Conservation (phyloP, 2,113 vertebrate genomes). For the Sylvietta virens region DNA sequence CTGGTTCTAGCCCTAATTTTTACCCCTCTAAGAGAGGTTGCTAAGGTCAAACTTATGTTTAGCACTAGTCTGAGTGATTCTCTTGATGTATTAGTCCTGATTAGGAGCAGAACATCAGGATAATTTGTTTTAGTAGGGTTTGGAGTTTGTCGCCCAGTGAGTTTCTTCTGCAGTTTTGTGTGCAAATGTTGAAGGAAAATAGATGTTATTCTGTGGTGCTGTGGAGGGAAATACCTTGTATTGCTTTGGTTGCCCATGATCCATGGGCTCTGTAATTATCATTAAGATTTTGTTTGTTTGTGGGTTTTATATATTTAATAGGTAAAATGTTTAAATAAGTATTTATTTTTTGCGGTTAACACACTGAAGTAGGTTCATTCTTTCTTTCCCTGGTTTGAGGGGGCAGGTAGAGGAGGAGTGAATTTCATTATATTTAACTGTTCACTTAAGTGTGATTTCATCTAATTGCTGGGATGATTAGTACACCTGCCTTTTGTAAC, state of each 20-base stretch:
- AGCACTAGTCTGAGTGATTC: not conserved
- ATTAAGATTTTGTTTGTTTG: not conserved
- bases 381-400: rapidly evolving
- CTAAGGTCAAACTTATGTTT: not conserved
- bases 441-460: not conserved
- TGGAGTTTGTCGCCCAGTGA: not conserved
- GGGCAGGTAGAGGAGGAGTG: not conserved
- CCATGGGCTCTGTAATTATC: not conserved
- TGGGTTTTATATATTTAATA: not conserved
- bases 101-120: not conserved
- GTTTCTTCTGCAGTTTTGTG: not conserved
- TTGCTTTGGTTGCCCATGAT: not conserved
- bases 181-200: not conserved
- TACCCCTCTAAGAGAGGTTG: not conserved
- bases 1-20: not conserved
- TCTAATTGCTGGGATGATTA: not conserved
- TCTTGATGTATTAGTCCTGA: not conserved
- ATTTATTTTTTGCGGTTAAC: not conserved
- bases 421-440: not conserved
- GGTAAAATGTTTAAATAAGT: not conserved
- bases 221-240: not conserved
- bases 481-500: not conserved
- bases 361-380: not conserved
- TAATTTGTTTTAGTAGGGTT: not conserved
- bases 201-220: rapidly evolving